Conservation (phyloP, 2,888 invertebrate species). For the Nematopogon swammerdamellus region DNA sequence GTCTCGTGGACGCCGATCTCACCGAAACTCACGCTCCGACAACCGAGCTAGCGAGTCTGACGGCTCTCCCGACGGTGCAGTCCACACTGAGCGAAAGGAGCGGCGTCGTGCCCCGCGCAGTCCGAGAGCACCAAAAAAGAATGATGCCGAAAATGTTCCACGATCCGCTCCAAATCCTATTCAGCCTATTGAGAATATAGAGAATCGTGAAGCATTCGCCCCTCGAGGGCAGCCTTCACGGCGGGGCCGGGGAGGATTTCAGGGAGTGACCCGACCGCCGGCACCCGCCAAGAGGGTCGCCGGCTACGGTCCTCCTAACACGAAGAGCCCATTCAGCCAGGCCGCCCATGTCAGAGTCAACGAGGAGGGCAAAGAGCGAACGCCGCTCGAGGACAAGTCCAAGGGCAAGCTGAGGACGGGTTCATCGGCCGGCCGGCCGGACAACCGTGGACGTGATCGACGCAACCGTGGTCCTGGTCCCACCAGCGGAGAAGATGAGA, state of each 20-base stretch:
- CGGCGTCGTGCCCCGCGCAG: conserved; percentile 51
- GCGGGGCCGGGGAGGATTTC: conserved; percentile 70
- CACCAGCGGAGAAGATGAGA: conserved; percentile 55
- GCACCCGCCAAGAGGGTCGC: conserved; percentile 61
- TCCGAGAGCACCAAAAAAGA: conserved; percentile 59
- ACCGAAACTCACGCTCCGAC: conserved; percentile 42
- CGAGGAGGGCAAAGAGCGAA: conserved; percentile 32
- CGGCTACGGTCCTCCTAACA: conserved; percentile 77
- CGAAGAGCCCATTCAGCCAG: conserved; percentile 71
- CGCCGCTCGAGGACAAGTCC: conserved; percentile 58
- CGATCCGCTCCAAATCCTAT: conserved; percentile 14
- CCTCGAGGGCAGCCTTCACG: conserved; percentile 88
- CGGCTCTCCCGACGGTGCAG: conserved; percentile 69
- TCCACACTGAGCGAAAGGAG: conserved; percentile 49
- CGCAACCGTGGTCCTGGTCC: conserved; percentile 34
- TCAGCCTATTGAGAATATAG: conserved; percentile 27
- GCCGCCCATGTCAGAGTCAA: conserved; percentile 38
- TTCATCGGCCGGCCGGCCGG: conserved; percentile 58
- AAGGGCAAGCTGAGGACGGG: conserved; percentile 65
- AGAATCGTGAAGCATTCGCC: conserved; percentile 70
- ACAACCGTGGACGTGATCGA: conserved; percentile 25
- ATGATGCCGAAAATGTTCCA: conserved; percentile 52
- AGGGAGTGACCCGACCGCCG: conserved; percentile 40
- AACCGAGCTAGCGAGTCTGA: conserved; percentile 68
- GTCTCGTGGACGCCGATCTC: conserved; percentile 48